These are phyloP conservation scores for Hoplias malabaricus DNA, from an alignment of 2,113 vertebrate genomes.

Conservation along the genomic window DNA sequence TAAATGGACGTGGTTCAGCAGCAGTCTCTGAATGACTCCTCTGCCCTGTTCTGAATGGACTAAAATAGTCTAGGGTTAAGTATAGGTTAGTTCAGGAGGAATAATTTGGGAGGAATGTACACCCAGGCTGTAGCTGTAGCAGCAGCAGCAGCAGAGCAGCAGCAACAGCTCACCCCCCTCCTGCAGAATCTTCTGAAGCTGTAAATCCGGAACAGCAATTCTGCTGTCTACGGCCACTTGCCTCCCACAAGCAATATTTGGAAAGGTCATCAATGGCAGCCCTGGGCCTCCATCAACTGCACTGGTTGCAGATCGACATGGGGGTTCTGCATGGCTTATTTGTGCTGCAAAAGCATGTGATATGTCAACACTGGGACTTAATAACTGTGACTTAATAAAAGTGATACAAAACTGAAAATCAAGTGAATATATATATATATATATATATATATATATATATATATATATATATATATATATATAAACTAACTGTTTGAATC, in stretches of 20 bases:
- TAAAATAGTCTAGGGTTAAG: slow-evolving; percentile 70
- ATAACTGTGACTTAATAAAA: not conserved
- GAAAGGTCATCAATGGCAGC: slow-evolving; percentile 59
- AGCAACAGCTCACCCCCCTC: slow-evolving; percentile 48
- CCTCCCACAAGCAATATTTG: slow-evolving; percentile 61
- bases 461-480: no score
- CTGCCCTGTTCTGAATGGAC: slow-evolving; percentile 58
- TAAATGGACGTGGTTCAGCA: slow-evolving; percentile 31
- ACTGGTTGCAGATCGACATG: not conserved
- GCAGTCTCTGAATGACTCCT: slow-evolving; percentile 37
- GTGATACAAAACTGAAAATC: not conserved
- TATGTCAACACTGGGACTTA: not conserved
- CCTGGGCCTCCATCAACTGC: slow-evolving; percentile 7
- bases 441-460: no score
- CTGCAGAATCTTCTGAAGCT: slow-evolving; percentile 48
- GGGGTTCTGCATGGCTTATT: not conserved
- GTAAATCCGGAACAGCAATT: slow-evolving; percentile 68
- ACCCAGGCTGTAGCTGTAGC: slow-evolving; percentile 45
- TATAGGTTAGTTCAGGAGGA: slow-evolving; percentile 68
- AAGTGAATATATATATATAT: not conserved
- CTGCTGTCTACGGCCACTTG: slow-evolving; percentile 57
- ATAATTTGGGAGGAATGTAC: slow-evolving; percentile 68
- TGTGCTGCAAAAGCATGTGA: not conserved
- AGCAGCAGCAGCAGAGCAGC: slow-evolving; percentile 8
- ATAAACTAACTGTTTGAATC: not conserved